phyloP scores from a whole-genome alignment of 2,888 invertebrate genomes.

The Acanthococcus lagerstroemiae region DNA sequence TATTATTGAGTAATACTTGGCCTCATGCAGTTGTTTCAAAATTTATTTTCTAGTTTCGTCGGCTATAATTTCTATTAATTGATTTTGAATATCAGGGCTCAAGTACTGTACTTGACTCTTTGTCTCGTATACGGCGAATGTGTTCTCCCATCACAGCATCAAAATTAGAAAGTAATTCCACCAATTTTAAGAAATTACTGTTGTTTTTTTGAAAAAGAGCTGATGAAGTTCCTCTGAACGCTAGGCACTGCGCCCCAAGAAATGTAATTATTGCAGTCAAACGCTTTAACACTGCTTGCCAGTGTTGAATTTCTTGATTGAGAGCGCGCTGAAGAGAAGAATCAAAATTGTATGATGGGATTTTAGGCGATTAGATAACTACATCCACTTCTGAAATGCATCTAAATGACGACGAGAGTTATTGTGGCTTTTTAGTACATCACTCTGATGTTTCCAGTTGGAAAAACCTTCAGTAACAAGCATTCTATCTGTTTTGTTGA shows the following conservation, averaged over 20 bases:
- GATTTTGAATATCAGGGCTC: conserved; percentile 1
- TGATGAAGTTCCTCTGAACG: not conserved
- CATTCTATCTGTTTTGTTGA: not conserved
- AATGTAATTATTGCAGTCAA: conserved; percentile 4
- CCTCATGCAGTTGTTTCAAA: not conserved
- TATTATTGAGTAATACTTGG: conserved; percentile 1
- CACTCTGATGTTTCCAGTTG: conserved; percentile 33
- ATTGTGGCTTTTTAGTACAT: conserved; percentile 32
- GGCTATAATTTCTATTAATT: conserved; percentile 1
- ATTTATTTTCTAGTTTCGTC: not conserved
- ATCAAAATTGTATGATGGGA: not conserved
- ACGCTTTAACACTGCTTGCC: conserved; percentile 10
- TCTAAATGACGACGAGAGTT: conserved; percentile 3
- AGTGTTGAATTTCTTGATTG: conserved; percentile 6
- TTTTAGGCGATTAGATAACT: conserved; percentile 2
- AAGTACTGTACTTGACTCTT: too few species aligned
- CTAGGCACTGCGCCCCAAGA: conserved; percentile 15
- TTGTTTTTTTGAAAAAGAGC: conserved; percentile 11
- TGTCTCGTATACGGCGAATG: not conserved
- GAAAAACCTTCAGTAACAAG: conserved; percentile 18
- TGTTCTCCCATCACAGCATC: conserved; percentile 17
- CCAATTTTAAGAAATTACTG: conserved; percentile 7
- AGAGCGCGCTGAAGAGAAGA: not conserved
- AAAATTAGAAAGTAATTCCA: not conserved
- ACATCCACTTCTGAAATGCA: conserved; percentile 12